A percentile compares a stretch with the other conserved stretches of the same genome.
phyloP scores from a whole-genome alignment of 1,140 invertebrate species.

The Drosophila nebulosa region DNA sequence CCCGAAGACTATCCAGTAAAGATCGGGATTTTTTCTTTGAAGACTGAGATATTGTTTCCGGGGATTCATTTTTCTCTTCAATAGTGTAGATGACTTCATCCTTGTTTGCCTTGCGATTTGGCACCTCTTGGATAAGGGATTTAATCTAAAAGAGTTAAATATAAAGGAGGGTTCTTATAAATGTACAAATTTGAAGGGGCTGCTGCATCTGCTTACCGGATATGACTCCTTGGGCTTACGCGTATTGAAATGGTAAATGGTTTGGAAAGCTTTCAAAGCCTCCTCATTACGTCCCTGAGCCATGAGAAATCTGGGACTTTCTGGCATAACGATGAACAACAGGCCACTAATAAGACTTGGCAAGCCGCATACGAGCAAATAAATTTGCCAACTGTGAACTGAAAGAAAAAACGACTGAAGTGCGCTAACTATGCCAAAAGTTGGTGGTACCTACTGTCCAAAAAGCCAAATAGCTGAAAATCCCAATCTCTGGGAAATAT shows the following conservation, averaged over 20 bases:
- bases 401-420: neutral
- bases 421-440: no score
- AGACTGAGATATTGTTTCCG: neutral
- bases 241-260: slow-evolving; percentile 82
- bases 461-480: slow-evolving; percentile 82
- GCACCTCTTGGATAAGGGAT: slow-evolving; percentile 55
- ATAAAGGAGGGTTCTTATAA: neutral
- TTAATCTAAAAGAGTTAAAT: slow-evolving; percentile 44
- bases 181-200: neutral
- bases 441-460: slow-evolving; percentile 82
- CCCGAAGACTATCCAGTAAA: slow-evolving; percentile 45
- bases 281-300: slow-evolving; percentile 86
- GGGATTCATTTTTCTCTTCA: slow-evolving; percentile 42
- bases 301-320: slow-evolving; percentile 92
- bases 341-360: slow-evolving; percentile 85
- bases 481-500: slow-evolving; percentile 81
- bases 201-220: slow-evolving; percentile 82
- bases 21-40: slow-evolving; percentile 32
- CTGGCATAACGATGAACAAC: slow-evolving; percentile 85
- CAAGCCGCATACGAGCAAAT: slow-evolving; percentile 84
- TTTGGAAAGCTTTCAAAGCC: slow-evolving; percentile 81
- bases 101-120: slow-evolving; percentile 40
- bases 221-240: slow-evolving; percentile 84
- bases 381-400: slow-evolving; percentile 89
- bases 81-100: slow-evolving; percentile 66